These are phyloP conservation scores for Papilio polyxenes DNA, from an alignment of 1,140 invertebrate genomes.

Conservation along the genomic window DNA sequence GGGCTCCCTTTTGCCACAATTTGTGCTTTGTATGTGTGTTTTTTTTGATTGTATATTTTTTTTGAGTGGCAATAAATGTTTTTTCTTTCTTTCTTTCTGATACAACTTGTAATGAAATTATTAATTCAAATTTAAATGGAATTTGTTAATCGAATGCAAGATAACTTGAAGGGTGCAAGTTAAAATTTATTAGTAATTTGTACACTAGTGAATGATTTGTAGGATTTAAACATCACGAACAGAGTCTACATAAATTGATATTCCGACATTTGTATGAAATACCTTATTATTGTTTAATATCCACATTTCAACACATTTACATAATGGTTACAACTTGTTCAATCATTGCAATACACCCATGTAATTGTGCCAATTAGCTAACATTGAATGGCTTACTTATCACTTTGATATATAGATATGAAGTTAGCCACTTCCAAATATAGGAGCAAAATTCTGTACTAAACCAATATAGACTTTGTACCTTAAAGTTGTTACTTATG, in stretches of 20 bases:
- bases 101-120: no score
- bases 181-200: not conserved
- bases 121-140: not conserved
- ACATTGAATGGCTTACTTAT: not conserved
- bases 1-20: no score
- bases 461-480: no score
- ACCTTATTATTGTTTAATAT: constrained; percentile 9
- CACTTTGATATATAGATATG: not conserved
- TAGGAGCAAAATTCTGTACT: not conserved
- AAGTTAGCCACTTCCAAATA: not conserved
- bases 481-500: no score
- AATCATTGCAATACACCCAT: constrained; percentile 9
- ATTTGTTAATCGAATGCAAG: not conserved
- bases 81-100: no score
- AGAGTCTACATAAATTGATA: not conserved
- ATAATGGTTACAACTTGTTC: not conserved
- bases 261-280: constrained; percentile 16
- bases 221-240: not conserved
- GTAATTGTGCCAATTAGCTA: constrained; percentile 15
- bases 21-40: no score
- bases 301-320: not conserved
- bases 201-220: constrained; percentile 8
- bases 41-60: no score
- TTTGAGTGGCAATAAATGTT: no score
- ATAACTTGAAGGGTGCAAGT: not conserved